Evolutionary conservation across 53 echinoderm and acorn worm genomes (phyloP).

Genomic region (Echinometra lucunter): DNA sequence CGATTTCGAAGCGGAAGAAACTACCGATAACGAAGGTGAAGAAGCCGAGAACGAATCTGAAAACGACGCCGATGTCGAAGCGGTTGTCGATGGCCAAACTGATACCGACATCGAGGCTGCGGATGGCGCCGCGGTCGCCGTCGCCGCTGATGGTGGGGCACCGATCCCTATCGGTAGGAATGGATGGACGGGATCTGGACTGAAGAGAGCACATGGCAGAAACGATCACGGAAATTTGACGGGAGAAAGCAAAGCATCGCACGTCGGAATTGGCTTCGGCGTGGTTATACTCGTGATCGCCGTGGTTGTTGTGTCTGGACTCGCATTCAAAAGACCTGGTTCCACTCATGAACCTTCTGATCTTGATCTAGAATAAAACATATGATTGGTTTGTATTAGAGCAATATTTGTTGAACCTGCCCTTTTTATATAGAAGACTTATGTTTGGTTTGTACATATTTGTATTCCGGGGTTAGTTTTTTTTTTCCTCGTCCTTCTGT

Average conservation of each 20-base stretch:
- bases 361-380: neutral
- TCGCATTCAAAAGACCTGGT: neutral
- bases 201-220: neutral
- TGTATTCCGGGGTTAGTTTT: too few relatives aligned
- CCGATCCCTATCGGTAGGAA: neutral
- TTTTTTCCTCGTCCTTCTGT: neutral
- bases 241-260: neutral
- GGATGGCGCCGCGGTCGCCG: neutral
- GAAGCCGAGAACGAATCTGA: neutral
- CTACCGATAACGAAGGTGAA: neutral
- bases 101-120: neutral
- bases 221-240: neutral
- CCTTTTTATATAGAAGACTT: too few relatives aligned
- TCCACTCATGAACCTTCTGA: neutral
- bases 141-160: neutral
- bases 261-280: conserved; percentile 22
- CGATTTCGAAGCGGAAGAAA: conserved; percentile 5
- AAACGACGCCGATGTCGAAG: neutral
- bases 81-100: neutral
- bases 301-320: conserved; percentile 24
- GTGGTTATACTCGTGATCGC: conserved; percentile 27
- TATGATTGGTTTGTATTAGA: neutral
- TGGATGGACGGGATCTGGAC: neutral
- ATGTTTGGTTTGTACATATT: neutral
- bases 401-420: too few relatives aligned